Conservation (phyloP, 2,888 invertebrate species). For the Melitaea athalia region DNA sequence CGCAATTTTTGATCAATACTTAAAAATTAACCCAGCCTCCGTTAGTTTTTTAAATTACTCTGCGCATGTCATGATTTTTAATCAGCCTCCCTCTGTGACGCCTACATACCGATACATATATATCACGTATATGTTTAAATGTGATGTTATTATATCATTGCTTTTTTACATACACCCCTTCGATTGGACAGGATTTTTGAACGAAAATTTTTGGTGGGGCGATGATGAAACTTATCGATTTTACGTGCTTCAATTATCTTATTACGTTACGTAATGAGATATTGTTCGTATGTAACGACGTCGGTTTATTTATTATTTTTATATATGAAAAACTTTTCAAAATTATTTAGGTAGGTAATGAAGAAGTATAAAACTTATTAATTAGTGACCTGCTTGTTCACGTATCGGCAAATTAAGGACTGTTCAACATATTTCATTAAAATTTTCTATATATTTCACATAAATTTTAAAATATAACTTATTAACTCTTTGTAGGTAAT, state of each 20-base stretch:
- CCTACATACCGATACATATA: constrained; percentile 55
- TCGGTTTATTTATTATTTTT: too few species aligned
- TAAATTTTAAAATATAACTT: too few species aligned
- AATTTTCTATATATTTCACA: too few species aligned
- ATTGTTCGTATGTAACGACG: neutral
- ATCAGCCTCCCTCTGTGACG: constrained; percentile 75
- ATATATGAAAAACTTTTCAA: too few species aligned
- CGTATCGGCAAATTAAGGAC: too few species aligned
- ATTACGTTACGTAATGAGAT: constrained; percentile 8
- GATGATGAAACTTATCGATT: constrained; percentile 17
- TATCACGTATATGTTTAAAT: constrained; percentile 55
- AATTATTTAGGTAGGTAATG: too few species aligned
- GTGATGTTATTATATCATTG: constrained; percentile 51
- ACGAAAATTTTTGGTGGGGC: constrained; percentile 36
- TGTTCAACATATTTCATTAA: too few species aligned
- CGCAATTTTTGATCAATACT: constrained; percentile 83
- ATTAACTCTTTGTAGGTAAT: too few species aligned
- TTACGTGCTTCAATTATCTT: constrained; percentile 15
- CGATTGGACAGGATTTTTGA: constrained; percentile 37
- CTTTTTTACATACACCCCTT: constrained; percentile 45
- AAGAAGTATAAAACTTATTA: too few species aligned
- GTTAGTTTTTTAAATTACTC: constrained; percentile 80
- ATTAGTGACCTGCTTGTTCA: too few species aligned
- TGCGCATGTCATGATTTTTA: constrained; percentile 83
- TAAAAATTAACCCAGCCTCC: constrained; percentile 81